Evolutionary conservation across 53 echinoderm and acorn worm genomes (phyloP), one percentile per base, ranked within the genome.

Genomic region (Actinopyga echinites): DNA sequence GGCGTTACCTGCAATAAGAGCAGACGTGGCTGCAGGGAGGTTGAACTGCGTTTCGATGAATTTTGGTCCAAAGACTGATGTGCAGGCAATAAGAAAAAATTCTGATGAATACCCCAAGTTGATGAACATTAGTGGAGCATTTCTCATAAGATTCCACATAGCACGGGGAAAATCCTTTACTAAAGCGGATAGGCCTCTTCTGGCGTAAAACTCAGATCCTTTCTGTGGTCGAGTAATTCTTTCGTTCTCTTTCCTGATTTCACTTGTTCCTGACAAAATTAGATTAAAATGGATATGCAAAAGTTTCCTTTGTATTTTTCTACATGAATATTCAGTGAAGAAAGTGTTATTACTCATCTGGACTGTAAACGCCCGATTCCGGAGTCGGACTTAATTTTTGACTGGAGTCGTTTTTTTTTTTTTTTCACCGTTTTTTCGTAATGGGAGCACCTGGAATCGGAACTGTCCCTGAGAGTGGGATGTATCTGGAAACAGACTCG

Each of bases 1-100:
- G 21, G 30, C 22, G 23, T 64, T 82, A 34, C 64, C 64, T 2
- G 31, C 57, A 22, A 69, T 30, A 26, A 89, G 10, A 11, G 84
- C 35, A 38, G 93, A 88, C 17, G 65, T 67, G 5, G 87, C 83
- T 23, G 89, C 75, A 23, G 89, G 57, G 13, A 90, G 56, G 35
- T 90, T 90, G 54, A 90, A 90, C 68, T 93, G 93, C 1, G 90
- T 87, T 58, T 93, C 93, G 45, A 93, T 81, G 63, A 75, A 93
- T 55, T 93, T 93, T 31, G 93, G 93, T 25, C 84, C 78, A 75
- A 93, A 93, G 2, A 88, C 85, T 13, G 93, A 79, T 8, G 88
- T 74, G 42, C 90, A 87, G 22, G 83, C 61, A 57, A 85, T 59
- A 12, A 90, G 74, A 61, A 90, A 87, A 74, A 80, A 87, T 60